These are phyloP conservation scores for Dipodomys ordii DNA, from an alignment of 2,113 vertebrate species.

Conservation along the genomic window DNA sequence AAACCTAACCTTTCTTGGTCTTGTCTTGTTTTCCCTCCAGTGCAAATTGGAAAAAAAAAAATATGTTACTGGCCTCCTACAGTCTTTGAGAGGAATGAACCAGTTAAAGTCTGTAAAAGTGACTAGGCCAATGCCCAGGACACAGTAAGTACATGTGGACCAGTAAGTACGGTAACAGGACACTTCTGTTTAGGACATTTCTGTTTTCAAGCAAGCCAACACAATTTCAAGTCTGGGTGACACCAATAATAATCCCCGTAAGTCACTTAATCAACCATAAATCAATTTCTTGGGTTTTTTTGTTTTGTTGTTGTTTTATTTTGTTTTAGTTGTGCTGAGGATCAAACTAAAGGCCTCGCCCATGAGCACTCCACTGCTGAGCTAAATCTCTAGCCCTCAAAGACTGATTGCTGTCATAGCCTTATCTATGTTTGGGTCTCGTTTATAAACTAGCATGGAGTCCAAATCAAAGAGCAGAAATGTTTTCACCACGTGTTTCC, in stretches of 20 bases:
- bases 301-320: too few relatives aligned
- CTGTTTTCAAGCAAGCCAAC: conserved; percentile 13
- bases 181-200: background rate
- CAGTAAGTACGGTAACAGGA: background rate
- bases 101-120: background rate
- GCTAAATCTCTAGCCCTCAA: background rate
- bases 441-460: background rate
- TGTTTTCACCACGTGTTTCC: conserved; percentile 19
- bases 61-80: background rate
- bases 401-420: background rate
- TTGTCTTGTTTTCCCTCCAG: background rate
- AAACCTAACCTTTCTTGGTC: background rate
- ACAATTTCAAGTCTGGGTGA: background rate
- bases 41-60: background rate
- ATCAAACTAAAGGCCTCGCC: too few relatives aligned
- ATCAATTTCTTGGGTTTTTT: too few relatives aligned
- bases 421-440: conserved; percentile 17
- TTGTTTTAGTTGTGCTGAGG: too few relatives aligned
- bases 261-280: background rate
- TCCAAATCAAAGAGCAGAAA: background rate
- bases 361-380: too few relatives aligned
- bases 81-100: background rate
- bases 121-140: background rate
- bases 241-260: background rate
- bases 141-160: background rate